Evolutionary conservation across 2,113 vertebrate species (phyloP), one percentile per base, ranked within the genome.

Genomic region (Struthidea cinerea): DNA sequence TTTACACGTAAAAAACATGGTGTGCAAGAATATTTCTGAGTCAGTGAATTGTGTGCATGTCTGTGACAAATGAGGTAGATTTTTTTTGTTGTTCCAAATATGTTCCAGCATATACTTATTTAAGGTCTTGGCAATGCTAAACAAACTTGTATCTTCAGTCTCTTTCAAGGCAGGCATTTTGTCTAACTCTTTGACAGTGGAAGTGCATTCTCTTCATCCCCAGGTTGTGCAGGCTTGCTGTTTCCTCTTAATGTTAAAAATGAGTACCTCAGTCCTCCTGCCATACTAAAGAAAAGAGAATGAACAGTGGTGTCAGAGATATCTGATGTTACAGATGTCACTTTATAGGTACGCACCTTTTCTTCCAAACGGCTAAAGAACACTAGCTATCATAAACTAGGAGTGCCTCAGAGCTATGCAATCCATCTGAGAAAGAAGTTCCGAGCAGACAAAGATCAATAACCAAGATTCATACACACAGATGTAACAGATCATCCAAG

Each of bases 181-280:
- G 22, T 65, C 92, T 97, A 97, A 77, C 60, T 94, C 89, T 92
- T 96, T 87, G 96, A 65, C 35, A 78, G 84, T 33, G 42, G 52
- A 74, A 69, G 52, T 32, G 33, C 11, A 6, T 70, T 96, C 81
- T 98, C 97, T 92, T 98, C 97, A 39, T 97, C 96, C 67, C 24
- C 82, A 16, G 77, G 49, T 21, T 93, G 95, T 2, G n/a, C 27
- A 41, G 93, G 65, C 27, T 96, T 96, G 52, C 77, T 68, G 15
- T 91, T 91, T 84, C 94, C 93, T 92, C 90, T 96, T 53, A 99
- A 97, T 9, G 98, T 98, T 87, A 99, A 73, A 95, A 98, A 99
- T 3, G 99, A 99, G 35, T 99, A 99, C 27, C 97, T 93, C 42
- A 99, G 87, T 87, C 99, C 99, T 39, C 98, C 99, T 61, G 98